A percentile compares a stretch with the other conserved stretches of the same genome.
These are phyloP conservation scores for Silurus glanis DNA, from an alignment of 2,113 vertebrate genomes.

Conservation along the genomic window DNA sequence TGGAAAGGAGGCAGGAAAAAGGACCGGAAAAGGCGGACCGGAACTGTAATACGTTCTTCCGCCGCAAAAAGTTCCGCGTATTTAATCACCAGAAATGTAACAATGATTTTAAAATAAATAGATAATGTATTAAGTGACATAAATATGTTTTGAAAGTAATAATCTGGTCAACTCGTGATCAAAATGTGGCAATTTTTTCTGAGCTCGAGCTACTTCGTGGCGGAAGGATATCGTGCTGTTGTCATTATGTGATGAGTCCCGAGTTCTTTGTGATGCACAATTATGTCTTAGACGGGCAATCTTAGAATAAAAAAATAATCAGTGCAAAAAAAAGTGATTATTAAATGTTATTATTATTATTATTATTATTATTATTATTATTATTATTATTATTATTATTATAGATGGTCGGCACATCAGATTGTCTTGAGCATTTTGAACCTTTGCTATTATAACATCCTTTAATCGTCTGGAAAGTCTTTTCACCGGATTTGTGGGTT, in stretches of 20 bases:
- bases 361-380: too few relatives aligned
- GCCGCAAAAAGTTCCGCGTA: not conserved
- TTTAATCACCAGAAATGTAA: not conserved
- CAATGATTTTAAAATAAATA: not conserved
- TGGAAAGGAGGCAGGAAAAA: conserved; percentile 54
- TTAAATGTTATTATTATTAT: too few relatives aligned
- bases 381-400: too few relatives aligned
- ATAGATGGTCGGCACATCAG: too few relatives aligned
- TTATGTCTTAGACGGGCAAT: not conserved
- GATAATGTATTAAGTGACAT: not conserved
- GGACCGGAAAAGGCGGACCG: conserved; percentile 41
- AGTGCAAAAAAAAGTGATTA: too few relatives aligned
- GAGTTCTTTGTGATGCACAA: not conserved
- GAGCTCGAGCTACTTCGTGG: not conserved
- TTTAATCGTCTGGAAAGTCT: too few relatives aligned
- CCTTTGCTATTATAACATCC: too few relatives aligned
- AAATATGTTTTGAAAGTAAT: not conserved
- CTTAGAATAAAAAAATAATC: not conserved
- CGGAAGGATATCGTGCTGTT: conserved; percentile 24
- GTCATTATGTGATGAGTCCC: not conserved
- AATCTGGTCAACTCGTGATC: not conserved
- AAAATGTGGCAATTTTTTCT: not conserved
- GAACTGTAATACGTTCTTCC: conserved; percentile 19
- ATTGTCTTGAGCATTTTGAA: too few relatives aligned
- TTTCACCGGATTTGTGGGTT: too few relatives aligned